phyloP scores from a whole-genome alignment of 2,797 vertebrate species.

The Phyllotis vaccarum region DNA sequence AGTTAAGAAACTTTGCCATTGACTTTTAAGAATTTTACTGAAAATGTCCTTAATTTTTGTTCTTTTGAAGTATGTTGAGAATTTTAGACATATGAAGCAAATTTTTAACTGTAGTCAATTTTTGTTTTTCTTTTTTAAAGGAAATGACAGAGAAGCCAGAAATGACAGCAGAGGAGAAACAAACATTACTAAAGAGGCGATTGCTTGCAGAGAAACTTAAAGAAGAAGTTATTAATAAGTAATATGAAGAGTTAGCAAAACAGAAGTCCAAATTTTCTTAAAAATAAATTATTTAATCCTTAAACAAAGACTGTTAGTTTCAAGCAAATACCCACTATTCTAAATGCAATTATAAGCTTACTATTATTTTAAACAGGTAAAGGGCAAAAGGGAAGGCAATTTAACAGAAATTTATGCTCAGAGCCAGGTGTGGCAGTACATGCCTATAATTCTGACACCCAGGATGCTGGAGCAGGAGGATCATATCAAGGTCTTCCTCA shows the following conservation, averaged over 20 bases:
- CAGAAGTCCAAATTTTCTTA: conserved; percentile 73
- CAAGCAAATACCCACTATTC: conserved; percentile 65
- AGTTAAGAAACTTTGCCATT: background rate
- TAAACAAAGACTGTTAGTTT: conserved; percentile 75
- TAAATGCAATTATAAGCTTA: conserved; percentile 59
- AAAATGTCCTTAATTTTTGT: conserved; percentile 35
- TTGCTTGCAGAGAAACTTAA: conserved; percentile 98
- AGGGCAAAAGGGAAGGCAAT: conserved; percentile 24
- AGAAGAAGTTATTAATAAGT: conserved; percentile 99
- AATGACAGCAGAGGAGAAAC: conserved; percentile 94
- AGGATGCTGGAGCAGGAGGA: background rate
- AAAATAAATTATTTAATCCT: conserved; percentile 80
- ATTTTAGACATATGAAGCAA: conserved; percentile 63
- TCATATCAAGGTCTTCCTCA: background rate
- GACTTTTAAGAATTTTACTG: background rate
- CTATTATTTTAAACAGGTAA: conserved; percentile 50
- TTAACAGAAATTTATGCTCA: conserved; percentile 19
- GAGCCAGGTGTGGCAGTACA: background rate
- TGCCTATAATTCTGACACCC: background rate
- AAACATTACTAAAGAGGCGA: conserved; percentile 95
- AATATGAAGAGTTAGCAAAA: conserved; percentile 78
- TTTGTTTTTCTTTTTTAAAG: conserved; percentile 85
- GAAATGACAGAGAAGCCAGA: conserved; percentile 86
- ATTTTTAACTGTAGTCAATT: conserved; percentile 57
- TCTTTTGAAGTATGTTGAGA: conserved; percentile 48